Conservation (phyloP, 2,888 invertebrate species). For the Hyposoter didymator region DNA sequence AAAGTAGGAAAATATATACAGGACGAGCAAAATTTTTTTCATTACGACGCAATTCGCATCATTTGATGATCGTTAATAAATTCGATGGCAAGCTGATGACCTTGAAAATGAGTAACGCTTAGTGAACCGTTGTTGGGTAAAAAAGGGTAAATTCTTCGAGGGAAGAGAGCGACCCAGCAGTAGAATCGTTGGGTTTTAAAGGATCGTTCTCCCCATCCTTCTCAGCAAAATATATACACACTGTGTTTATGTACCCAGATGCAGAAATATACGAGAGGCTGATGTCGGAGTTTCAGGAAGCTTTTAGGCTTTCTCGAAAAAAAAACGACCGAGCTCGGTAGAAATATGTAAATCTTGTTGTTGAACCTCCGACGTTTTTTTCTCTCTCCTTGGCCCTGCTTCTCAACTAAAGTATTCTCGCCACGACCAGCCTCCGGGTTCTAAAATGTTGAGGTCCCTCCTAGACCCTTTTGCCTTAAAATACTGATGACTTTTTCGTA, state of each 20-base stretch:
- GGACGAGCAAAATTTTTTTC: neutral
- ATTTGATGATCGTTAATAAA: constrained; percentile 65
- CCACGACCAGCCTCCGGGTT: neutral
- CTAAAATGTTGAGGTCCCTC: neutral
- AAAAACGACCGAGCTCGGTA: constrained; percentile 68
- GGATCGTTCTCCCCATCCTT: constrained; percentile 27
- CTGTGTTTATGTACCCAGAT: constrained; percentile 48
- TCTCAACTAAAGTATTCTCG: neutral
- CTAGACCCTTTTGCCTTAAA: neutral
- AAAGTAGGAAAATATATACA: neutral
- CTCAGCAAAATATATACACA: neutral
- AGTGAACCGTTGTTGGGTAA: constrained; percentile 17
- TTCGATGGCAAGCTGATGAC: constrained; percentile 54
- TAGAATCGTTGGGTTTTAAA: constrained; percentile 38
- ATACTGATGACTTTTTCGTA: neutral
- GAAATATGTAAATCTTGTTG: constrained; percentile 82
- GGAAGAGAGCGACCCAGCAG: constrained; percentile 12
- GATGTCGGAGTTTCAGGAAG: constrained; percentile 61
- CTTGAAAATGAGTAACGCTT: constrained; percentile 17
- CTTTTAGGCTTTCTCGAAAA: constrained; percentile 63
- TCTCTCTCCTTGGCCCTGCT: neutral
- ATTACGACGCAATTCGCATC: constrained; percentile 70
- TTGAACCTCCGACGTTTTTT: constrained; percentile 71
- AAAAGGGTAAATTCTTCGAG: constrained; percentile 15
- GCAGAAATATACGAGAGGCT: constrained; percentile 39